Evolutionary conservation across 2,113 vertebrate genomes (phyloP), one percentile per base, ranked within the genome.

Genomic region (Sitta europaea): DNA sequence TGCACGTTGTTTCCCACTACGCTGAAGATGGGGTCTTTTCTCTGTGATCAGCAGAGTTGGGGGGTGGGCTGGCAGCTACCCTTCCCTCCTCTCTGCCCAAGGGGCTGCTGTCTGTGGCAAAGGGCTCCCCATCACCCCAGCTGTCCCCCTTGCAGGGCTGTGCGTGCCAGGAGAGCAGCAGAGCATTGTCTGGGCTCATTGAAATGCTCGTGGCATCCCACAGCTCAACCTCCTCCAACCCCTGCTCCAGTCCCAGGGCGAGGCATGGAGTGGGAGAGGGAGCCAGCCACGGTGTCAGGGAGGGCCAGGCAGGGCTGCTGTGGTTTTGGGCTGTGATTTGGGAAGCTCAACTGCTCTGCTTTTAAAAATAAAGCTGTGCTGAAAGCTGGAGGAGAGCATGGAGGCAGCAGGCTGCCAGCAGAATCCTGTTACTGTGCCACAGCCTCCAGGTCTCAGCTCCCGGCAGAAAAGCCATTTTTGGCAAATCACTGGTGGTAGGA

Each of bases 21-120:
- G 0, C 70, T 35, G 70, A 48, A 19, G 3, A 19, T 10, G 68
- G 80, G 29, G 9, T 27, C 77, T 66, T 78, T 7, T 4, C 16
- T 17, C 21, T 0, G 0, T 3, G 11, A 29, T 18, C 45, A 74
- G 42, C 20, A 42, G 78, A 54, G 25, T 1, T 0, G 0, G 3
- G 31, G 42, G 10, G 3, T 18, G 28, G 2, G 9, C 11, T 42
- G 50, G 48, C 6, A 18, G 51, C 16, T 54, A 4, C 3, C 21
- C 27, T 7, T 6, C 45, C 68, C 31, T n/a, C 21, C 51, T 17
- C 31, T 28, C 13, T 53, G 45, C 54, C 36, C 29, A 5, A 36
- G 42, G 55, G 14, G 38, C 16, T 6, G 7, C 38, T 29, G n/a
- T 4, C 68, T 55, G 48, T 31, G 57, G 5, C 0, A 18, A 59